phyloP scores from a whole-genome alignment of 2,797 vertebrate species.

The Hippopotamyrus pictus region DNA sequence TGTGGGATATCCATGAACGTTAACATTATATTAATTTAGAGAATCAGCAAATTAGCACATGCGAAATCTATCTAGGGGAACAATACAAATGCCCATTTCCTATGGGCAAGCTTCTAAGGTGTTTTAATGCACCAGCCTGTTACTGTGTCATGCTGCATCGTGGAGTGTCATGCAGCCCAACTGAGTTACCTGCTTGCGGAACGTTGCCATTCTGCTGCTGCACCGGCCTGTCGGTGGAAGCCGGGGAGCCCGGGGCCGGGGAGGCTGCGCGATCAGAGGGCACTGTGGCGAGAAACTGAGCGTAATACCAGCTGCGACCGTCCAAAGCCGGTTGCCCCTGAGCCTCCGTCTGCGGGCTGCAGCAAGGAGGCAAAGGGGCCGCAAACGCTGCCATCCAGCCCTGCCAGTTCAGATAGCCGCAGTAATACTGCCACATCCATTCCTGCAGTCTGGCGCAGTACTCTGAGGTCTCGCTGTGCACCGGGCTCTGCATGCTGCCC shows the following conservation, averaged over 20 bases:
- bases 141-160: neutral
- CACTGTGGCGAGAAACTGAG: slow-evolving; percentile 25
- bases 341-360: slow-evolving; percentile 28
- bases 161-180: neutral
- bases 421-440: slow-evolving; percentile 89
- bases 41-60: neutral
- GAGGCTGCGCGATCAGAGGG: slow-evolving; percentile 10
- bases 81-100: neutral
- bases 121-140: neutral
- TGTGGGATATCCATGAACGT: neutral
- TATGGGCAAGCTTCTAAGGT: neutral
- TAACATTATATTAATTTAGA: neutral
- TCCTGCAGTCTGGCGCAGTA: slow-evolving; percentile 78
- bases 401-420: slow-evolving; percentile 77
- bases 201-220: slow-evolving; percentile 52
- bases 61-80: neutral
- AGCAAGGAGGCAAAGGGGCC: slow-evolving; percentile 42
- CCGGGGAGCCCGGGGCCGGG: slow-evolving; percentile 27
- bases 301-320: slow-evolving; percentile 40
- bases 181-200: slow-evolving; percentile 58
- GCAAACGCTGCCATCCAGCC: slow-evolving; percentile 56
- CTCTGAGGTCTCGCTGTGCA: slow-evolving; percentile 48
- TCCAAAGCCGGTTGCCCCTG: slow-evolving; percentile 38
- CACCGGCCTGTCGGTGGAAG: slow-evolving; percentile 30
- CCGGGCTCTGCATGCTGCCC: neutral